These are phyloP conservation scores for Apodemia mormo DNA, from an alignment of 2,888 invertebrate genomes.

Conservation along the genomic window DNA sequence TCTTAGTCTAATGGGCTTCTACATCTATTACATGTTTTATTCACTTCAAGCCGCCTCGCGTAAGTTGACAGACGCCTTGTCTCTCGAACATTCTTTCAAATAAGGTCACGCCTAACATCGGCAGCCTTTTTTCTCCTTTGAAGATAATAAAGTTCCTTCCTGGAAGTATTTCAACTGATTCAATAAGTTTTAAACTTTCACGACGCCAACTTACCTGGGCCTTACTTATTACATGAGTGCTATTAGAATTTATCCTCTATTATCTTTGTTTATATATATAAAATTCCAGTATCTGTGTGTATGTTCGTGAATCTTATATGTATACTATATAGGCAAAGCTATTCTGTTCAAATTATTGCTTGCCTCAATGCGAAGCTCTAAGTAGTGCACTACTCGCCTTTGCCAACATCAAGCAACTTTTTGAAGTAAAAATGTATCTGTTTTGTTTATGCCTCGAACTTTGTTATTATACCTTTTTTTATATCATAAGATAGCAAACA, in stretches of 20 bases:
- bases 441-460: too few relatives aligned
- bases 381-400: too few relatives aligned
- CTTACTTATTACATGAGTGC: neutral
- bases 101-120: constrained; percentile 23
- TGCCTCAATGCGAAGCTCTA: too few relatives aligned
- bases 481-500: too few relatives aligned
- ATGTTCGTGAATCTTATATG: too few relatives aligned
- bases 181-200: neutral
- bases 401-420: too few relatives aligned
- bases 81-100: constrained; percentile 33
- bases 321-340: too few relatives aligned
- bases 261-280: too few relatives aligned
- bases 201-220: neutral
- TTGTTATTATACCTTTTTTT: too few relatives aligned
- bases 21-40: constrained; percentile 78
- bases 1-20: constrained; percentile 51
- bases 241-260: neutral
- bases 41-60: constrained; percentile 48
- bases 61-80: constrained; percentile 31
- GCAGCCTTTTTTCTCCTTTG: constrained; percentile 12
- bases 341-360: too few relatives aligned
- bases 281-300: too few relatives aligned
- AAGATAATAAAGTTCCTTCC: constrained; percentile 3
- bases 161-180: neutral
- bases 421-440: too few relatives aligned